phyloP scores from a whole-genome alignment of 2,888 invertebrate species.

The Xestia rhomboidea region DNA sequence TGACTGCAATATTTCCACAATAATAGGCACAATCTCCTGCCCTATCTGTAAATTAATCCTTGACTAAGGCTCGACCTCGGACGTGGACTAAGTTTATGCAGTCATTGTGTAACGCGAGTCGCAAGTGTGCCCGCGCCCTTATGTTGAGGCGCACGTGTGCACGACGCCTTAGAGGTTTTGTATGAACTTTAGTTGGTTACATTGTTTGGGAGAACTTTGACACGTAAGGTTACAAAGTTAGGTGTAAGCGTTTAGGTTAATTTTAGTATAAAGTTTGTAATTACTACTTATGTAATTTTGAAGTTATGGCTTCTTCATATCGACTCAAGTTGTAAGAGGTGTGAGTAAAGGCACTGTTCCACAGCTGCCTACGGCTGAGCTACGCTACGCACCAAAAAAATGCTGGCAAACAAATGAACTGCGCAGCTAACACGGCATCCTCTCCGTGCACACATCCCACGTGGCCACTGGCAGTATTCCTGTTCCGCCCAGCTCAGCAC shows the following conservation, averaged over 20 bases:
- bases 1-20: conserved; percentile 51
- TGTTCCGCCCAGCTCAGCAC: neutral
- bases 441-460: neutral
- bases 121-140: conserved; percentile 48
- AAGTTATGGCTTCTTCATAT: neutral
- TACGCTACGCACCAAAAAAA: neutral
- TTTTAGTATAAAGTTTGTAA: neutral
- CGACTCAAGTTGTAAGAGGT: neutral
- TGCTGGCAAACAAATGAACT: neutral
- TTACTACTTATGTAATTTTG: conserved; percentile 5
- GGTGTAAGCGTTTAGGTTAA: conserved; percentile 2
- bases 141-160: conserved; percentile 53
- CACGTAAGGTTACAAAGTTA: conserved; percentile 19
- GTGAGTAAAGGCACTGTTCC: neutral
- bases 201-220: conserved; percentile 34
- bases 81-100: conserved; percentile 58
- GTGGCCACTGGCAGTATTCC: neutral
- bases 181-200: conserved; percentile 35
- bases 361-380: neutral
- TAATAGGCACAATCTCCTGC: conserved; percentile 14
- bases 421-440: neutral
- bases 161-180: conserved; percentile 46
- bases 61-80: conserved; percentile 58
- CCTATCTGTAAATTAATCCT: conserved; percentile 60
- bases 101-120: conserved; percentile 62